phyloP scores from a whole-genome alignment of 2,888 invertebrate species.

The Nemapogon koenigi region DNA sequence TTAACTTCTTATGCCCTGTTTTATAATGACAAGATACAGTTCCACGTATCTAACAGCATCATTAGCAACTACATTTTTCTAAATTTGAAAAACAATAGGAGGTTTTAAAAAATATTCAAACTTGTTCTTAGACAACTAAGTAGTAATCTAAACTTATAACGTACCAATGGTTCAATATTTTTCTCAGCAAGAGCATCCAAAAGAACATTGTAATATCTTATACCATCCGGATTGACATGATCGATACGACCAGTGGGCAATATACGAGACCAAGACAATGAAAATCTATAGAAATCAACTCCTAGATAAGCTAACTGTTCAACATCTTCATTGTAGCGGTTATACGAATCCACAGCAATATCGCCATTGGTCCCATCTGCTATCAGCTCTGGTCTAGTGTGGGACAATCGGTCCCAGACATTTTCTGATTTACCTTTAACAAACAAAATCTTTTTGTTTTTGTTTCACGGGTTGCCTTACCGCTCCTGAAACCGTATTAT shows the following conservation, averaged over 20 bases:
- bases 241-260: constrained; percentile 66
- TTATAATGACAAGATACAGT: too few relatives aligned
- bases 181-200: constrained; percentile 67
- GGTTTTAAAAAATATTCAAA: too few relatives aligned
- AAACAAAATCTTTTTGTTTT: too few relatives aligned
- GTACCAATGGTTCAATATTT: constrained; percentile 68
- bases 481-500: too few relatives aligned
- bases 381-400: constrained; percentile 64
- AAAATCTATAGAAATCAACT: constrained; percentile 63
- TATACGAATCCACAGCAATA: constrained; percentile 73
- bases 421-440: constrained; percentile 68
- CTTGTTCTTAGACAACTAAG: too few relatives aligned
- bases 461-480: too few relatives aligned
- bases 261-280: constrained; percentile 70
- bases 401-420: constrained; percentile 66
- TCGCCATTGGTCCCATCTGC: constrained; percentile 69
- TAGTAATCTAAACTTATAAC: too few relatives aligned
- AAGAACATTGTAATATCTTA: constrained; percentile 71
- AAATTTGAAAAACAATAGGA: too few relatives aligned
- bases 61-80: too few relatives aligned
- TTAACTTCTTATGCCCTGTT: too few relatives aligned
- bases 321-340: constrained; percentile 68
- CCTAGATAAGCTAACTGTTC: constrained; percentile 54
- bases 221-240: constrained; percentile 63
- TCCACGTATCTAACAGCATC: too few relatives aligned